A percentile compares a stretch with the other conserved stretches of the same genome.
phyloP scores from a whole-genome alignment of 2,888 invertebrate species.

The Calameuta filiformis region DNA sequence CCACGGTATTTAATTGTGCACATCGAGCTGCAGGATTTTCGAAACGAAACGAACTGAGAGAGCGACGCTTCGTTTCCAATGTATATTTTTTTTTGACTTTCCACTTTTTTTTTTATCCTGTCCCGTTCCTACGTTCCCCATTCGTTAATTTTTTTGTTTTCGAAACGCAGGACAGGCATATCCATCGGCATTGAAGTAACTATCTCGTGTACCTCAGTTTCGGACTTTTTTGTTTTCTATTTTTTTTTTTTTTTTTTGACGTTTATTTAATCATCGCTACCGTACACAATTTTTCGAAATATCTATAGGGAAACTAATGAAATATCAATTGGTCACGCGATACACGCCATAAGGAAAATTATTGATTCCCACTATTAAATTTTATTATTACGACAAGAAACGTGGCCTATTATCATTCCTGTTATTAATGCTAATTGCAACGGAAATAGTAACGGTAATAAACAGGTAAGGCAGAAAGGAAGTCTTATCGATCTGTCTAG shows the following conservation, averaged over 20 bases:
- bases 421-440: neutral
- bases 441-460: neutral
- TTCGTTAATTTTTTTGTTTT: neutral
- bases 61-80: neutral
- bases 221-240: neutral
- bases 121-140: neutral
- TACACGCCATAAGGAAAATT: too few relatives aligned
- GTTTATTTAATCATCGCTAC: neutral
- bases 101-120: neutral
- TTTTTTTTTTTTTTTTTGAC: too few relatives aligned
- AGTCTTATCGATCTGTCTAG: neutral
- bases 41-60: neutral
- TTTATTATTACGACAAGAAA: too few relatives aligned
- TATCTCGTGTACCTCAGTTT: neutral
- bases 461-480: neutral
- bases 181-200: neutral
- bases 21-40: neutral
- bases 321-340: neutral
- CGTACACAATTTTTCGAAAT: neutral
- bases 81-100: neutral
- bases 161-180: neutral
- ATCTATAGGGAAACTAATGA: neutral
- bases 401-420: too few relatives aligned
- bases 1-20: neutral
- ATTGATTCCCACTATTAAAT: too few relatives aligned